These are phyloP conservation scores for Cecropterus lyciades DNA, from an alignment of 1,140 invertebrate species.

Conservation along the genomic window DNA sequence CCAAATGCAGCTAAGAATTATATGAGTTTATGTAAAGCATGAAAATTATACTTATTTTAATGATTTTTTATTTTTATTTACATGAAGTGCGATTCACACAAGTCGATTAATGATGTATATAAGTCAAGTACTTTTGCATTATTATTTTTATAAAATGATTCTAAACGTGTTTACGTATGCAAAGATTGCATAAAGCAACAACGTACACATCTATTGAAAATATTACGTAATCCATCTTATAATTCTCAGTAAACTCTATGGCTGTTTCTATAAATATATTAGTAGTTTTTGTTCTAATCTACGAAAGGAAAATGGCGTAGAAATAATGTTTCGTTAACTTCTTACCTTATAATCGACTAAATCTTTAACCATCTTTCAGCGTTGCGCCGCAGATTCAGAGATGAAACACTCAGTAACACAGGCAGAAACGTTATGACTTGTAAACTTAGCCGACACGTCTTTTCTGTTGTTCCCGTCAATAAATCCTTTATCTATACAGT, in stretches of 20 bases:
- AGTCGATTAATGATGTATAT: too few relatives aligned
- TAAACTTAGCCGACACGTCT: slow-evolving; percentile 49
- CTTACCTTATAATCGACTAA: slow-evolving; percentile 57
- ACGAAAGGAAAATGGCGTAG: background rate
- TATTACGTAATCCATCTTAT: too few relatives aligned
- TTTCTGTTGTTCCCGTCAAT: slow-evolving; percentile 64
- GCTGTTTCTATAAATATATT: background rate
- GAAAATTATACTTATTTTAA: too few relatives aligned
- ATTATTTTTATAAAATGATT: too few relatives aligned
- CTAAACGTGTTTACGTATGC: too few relatives aligned
- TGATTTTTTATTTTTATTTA: too few relatives aligned
- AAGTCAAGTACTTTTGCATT: too few relatives aligned
- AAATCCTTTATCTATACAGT: slow-evolving; percentile 69
- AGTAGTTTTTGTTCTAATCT: background rate
- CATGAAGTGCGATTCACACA: too few relatives aligned
- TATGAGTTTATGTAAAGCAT: too few relatives aligned
- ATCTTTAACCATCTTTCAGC: slow-evolving; percentile 53
- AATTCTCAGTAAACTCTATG: background rate
- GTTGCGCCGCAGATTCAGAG: slow-evolving; percentile 3
- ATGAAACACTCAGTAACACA: slow-evolving; percentile 50
- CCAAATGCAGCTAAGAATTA: too few relatives aligned
- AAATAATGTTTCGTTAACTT: background rate
- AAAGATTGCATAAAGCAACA: too few relatives aligned
- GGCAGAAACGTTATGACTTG: slow-evolving; percentile 53
- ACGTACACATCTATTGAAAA: too few relatives aligned